A percentile compares a stretch with the other conserved stretches of the same genome.
phyloP scores from a whole-genome alignment of 2,113 vertebrate species.

The Mastomys coucha region DNA sequence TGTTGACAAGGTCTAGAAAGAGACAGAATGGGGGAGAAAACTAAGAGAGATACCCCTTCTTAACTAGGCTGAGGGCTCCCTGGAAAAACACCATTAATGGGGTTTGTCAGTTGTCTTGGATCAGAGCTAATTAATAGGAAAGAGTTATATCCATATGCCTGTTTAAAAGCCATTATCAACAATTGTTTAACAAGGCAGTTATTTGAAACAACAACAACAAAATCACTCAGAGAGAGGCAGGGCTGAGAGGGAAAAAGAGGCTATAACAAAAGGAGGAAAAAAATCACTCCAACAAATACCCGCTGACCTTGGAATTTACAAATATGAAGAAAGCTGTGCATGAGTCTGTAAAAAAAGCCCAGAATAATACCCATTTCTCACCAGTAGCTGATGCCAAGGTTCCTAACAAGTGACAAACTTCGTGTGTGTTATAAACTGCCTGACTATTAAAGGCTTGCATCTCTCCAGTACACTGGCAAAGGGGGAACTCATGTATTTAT shows the following conservation, averaged over 20 bases:
- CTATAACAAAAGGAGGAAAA: neutral
- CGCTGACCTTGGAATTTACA: neutral
- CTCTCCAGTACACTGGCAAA: neutral
- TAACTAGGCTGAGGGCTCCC: neutral
- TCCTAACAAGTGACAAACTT: neutral
- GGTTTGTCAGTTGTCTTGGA: neutral
- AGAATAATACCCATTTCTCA: neutral
- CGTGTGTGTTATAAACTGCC: neutral
- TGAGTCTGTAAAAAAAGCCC: neutral
- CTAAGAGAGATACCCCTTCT: neutral
- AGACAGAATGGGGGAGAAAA: no score
- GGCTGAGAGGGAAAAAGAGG: neutral
- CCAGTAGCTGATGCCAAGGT: neutral
- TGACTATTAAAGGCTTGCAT: neutral
- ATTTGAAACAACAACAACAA: no score
- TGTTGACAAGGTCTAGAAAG: neutral
- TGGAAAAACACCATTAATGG: neutral
- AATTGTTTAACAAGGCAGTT: neutral
- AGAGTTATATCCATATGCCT: neutral
- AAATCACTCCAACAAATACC: neutral
- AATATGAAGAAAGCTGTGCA: neutral
- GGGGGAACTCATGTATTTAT: neutral
- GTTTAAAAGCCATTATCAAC: slow-evolving; percentile 20
- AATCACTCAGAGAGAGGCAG: neutral
- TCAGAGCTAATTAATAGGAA: neutral